phyloP scores from a whole-genome alignment of 2,797 vertebrate genomes.

The Calcarius lapponicus region DNA sequence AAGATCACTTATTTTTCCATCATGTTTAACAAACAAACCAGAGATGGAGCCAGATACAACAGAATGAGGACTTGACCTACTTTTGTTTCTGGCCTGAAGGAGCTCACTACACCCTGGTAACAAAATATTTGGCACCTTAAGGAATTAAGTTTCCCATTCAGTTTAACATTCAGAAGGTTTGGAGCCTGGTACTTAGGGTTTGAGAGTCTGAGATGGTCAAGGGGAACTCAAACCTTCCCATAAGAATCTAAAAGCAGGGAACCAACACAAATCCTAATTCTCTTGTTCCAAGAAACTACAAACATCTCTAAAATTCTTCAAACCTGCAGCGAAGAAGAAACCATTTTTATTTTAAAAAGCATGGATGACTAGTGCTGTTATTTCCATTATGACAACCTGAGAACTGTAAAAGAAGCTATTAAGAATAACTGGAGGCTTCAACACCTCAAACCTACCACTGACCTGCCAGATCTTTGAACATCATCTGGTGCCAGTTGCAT shows the following conservation, averaged over 20 bases:
- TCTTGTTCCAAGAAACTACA: not conserved
- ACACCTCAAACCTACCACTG: not conserved
- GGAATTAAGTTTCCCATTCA: not conserved
- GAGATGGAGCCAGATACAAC: slow-evolving; percentile 22
- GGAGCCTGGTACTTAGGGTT: not conserved
- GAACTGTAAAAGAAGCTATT: not conserved
- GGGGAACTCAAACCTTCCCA: not conserved
- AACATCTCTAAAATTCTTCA: not conserved
- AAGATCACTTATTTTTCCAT: slow-evolving; percentile 6
- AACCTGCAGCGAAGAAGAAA: not conserved
- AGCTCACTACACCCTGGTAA: not conserved
- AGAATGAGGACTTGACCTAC: slow-evolving; percentile 18
- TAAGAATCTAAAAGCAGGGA: not conserved
- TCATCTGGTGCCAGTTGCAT: not conserved
- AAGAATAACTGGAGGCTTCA: not conserved
- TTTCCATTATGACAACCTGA: not conserved
- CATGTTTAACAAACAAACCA: not conserved
- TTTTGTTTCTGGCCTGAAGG: slow-evolving; percentile 10
- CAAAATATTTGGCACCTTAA: not conserved
- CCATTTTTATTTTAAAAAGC: not conserved
- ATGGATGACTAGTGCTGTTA: not conserved
- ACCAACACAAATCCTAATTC: not conserved
- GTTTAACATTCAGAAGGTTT: not conserved
- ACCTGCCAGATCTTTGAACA: not conserved
- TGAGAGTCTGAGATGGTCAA: not conserved